phyloP scores from a whole-genome alignment of 2,888 invertebrate genomes.

The Lithophane leautieri region DNA sequence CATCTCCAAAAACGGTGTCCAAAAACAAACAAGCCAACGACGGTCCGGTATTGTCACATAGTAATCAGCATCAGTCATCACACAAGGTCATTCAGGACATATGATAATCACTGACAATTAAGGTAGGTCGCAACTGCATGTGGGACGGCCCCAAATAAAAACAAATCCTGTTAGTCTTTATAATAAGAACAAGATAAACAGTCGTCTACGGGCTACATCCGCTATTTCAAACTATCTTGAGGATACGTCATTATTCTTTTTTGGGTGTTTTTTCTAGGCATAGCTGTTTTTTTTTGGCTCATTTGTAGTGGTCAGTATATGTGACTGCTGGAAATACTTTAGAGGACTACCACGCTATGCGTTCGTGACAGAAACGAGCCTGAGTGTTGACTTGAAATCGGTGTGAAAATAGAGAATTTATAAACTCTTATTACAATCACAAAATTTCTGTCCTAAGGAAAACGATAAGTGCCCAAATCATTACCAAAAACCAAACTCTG shows the following conservation, averaged over 20 bases:
- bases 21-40: slow-evolving; percentile 35
- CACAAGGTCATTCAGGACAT: slow-evolving; percentile 72
- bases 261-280: slow-evolving; percentile 14
- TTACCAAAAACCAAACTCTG: not conserved
- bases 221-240: slow-evolving; percentile 40
- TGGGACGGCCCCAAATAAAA: slow-evolving; percentile 60
- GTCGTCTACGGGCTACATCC: slow-evolving; percentile 59
- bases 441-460: not conserved
- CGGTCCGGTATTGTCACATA: slow-evolving; percentile 47
- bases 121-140: slow-evolving; percentile 55
- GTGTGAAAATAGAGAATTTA: not conserved
- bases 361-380: not conserved
- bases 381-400: not conserved
- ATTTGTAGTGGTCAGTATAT: slow-evolving; percentile 12
- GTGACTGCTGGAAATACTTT: slow-evolving; percentile 15
- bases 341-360: not conserved
- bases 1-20: slow-evolving; percentile 14
- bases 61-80: slow-evolving; percentile 52
- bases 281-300: slow-evolving; percentile 39
- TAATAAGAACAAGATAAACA: slow-evolving; percentile 51
- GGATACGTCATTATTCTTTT: slow-evolving; percentile 48
- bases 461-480: too few relatives aligned
- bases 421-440: not conserved
- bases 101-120: slow-evolving; percentile 70
- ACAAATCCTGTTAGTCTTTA: slow-evolving; percentile 58